phyloP scores from a whole-genome alignment of 2,113 vertebrate genomes.

The Cyprinodon brontotheroides region DNA sequence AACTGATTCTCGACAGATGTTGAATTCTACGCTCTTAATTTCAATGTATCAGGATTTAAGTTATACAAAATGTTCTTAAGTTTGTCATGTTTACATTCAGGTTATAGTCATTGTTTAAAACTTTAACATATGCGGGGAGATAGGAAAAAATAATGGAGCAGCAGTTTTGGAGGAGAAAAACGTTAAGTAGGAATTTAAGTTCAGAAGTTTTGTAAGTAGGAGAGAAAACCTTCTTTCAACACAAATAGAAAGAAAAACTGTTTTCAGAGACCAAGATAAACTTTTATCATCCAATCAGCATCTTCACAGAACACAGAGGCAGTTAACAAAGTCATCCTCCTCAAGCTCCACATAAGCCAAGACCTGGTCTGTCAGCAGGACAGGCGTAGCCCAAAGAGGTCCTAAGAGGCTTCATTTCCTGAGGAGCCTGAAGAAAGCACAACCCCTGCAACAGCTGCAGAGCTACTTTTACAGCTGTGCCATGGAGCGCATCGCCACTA shows the following conservation, averaged over 20 bases:
- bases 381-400: neutral
- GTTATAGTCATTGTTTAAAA: neutral
- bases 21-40: too few species aligned
- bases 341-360: neutral
- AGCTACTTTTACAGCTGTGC: constrained; percentile 7
- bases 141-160: neutral
- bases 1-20: too few species aligned
- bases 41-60: neutral
- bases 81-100: too few species aligned
- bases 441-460: constrained; percentile 11
- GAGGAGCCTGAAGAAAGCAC: constrained; percentile 11
- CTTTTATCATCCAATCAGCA: neutral
- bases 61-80: neutral
- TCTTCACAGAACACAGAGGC: neutral
- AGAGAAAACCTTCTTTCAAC: neutral
- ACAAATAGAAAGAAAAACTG: neutral
- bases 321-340: neutral
- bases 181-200: neutral
- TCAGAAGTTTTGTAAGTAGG: neutral
- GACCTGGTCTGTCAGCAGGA: neutral
- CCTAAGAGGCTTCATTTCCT: constrained; percentile 8
- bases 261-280: neutral
- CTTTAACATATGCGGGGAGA: neutral
- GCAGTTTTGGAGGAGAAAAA: neutral
- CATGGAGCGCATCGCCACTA: neutral